phyloP scores from a whole-genome alignment of 2,888 invertebrate genomes.

The Sminthurides aquaticus region DNA sequence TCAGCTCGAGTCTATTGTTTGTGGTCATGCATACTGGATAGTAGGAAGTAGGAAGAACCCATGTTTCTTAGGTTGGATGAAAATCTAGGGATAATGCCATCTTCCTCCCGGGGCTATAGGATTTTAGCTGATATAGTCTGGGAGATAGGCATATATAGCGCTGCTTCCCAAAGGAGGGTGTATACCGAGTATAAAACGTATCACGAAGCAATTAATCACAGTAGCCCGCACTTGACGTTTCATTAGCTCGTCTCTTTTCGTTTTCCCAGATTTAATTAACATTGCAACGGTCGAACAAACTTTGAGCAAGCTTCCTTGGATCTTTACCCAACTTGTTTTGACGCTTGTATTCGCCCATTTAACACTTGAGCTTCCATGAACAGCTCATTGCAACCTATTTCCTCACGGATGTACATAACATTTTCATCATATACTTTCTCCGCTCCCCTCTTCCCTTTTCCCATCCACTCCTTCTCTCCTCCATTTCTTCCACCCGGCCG shows the following conservation, averaged over 20 bases:
- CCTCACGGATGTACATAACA: neutral
- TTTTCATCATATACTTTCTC: neutral
- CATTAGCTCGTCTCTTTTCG: conserved; percentile 43
- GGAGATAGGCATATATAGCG: too few species aligned
- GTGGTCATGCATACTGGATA: too few species aligned
- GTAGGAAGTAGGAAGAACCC: too few species aligned
- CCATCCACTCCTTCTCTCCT: conserved; percentile 3
- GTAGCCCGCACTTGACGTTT: conserved; percentile 44
- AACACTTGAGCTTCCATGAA: conserved; percentile 38
- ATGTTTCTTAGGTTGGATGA: too few species aligned
- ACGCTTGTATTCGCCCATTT: conserved; percentile 41
- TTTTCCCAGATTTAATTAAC: conserved; percentile 44
- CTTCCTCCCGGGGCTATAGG: too few species aligned
- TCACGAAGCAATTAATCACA: conserved; percentile 44
- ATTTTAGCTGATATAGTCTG: too few species aligned
- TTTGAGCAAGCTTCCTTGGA: conserved; percentile 38
- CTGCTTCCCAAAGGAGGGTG: neutral
- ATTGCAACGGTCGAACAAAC: conserved; percentile 44
- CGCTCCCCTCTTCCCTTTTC: conserved; percentile 7
- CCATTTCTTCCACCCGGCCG: too few species aligned
- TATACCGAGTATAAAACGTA: conserved; percentile 38
- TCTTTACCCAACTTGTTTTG: conserved; percentile 40
- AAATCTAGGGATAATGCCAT: too few species aligned
- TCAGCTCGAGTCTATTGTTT: too few species aligned
- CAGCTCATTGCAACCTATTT: conserved; percentile 30